These are phyloP conservation scores for Seira sanloemensis DNA, from an alignment of 2,888 invertebrate species.

Conservation along the genomic window DNA sequence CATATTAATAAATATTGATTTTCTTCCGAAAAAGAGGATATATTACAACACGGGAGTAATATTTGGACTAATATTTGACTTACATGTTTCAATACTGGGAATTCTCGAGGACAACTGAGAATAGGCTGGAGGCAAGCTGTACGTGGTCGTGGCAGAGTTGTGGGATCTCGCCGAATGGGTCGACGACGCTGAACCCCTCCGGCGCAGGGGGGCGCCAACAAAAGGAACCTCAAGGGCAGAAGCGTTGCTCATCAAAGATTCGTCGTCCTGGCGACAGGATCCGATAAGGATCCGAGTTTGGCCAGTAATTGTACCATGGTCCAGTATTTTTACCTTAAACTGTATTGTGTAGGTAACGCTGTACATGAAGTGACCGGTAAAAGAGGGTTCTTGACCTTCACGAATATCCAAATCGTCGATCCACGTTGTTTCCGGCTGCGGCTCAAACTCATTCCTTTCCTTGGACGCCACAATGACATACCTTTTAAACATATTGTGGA, in stretches of 20 bases:
- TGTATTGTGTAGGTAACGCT: slow-evolving; percentile 36
- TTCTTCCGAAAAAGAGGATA: no score
- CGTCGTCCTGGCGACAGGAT: slow-evolving; percentile 31
- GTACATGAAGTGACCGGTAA: slow-evolving; percentile 30
- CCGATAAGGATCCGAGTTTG: slow-evolving; percentile 43
- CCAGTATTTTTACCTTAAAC: slow-evolving; percentile 51
- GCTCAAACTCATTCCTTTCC: slow-evolving; percentile 42
- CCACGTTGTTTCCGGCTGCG: slow-evolving; percentile 46
- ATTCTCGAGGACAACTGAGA: slow-evolving; percentile 44
- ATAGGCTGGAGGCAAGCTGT: slow-evolving; percentile 54
- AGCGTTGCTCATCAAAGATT: slow-evolving; percentile 34
- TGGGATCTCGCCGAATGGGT: slow-evolving; percentile 46
- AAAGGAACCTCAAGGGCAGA: slow-evolving; percentile 36
- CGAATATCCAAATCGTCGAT: slow-evolving; percentile 16
- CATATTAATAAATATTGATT: no score
- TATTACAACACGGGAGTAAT: no score
- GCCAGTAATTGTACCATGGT: slow-evolving; percentile 49
- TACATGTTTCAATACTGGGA: slow-evolving; percentile 47
- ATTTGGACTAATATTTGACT: background rate
- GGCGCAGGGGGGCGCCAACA: slow-evolving; percentile 7
- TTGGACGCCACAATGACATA: slow-evolving; percentile 5
- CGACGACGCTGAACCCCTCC: slow-evolving; percentile 42
- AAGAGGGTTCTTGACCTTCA: slow-evolving; percentile 40
- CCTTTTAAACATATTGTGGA: no score
- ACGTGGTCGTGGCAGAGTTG: slow-evolving; percentile 43